phyloP scores from a whole-genome alignment of 2,888 invertebrate genomes.

The Aethes cnicana region DNA sequence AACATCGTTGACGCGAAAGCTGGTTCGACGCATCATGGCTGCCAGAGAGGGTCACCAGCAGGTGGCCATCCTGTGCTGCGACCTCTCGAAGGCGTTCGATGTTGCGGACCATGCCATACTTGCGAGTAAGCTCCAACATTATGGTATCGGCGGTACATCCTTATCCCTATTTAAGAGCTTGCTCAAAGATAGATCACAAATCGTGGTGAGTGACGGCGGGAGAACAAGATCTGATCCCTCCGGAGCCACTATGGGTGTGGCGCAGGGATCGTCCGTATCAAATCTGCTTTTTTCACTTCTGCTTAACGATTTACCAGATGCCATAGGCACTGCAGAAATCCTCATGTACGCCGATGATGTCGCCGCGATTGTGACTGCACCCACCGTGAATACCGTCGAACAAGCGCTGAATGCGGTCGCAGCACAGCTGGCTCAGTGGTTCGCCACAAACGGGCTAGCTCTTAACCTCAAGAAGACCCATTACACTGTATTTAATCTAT shows the following conservation, averaged over 20 bases:
- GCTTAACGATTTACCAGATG: constrained; percentile 10
- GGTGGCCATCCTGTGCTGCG: constrained; percentile 16
- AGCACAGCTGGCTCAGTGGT: neutral
- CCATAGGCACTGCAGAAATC: neutral
- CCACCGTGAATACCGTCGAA: neutral
- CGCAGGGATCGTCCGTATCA: constrained; percentile 20
- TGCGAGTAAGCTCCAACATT: constrained; percentile 7
- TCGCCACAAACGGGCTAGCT: neutral
- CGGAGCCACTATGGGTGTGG: constrained; percentile 15
- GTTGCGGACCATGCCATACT: constrained; percentile 15
- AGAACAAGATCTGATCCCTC: constrained; percentile 7
- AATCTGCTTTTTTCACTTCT: constrained; percentile 19
- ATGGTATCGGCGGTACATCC: constrained; percentile 2
- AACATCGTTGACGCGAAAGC: constrained; percentile 4
- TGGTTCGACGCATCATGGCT: neutral
- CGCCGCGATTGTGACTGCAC: neutral
- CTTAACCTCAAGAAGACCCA: neutral
- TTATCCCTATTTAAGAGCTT: neutral
- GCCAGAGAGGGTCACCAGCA: constrained; percentile 8
- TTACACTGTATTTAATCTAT: neutral
- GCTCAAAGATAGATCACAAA: neutral
- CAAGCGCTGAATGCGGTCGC: neutral
- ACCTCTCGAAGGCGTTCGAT: constrained; percentile 7
- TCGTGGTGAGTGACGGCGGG: constrained; percentile 5
- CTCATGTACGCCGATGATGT: constrained; percentile 2